These are phyloP conservation scores for Sepioteuthis lessoniana DNA, from an alignment of 2,888 invertebrate genomes.

Conservation along the genomic window DNA sequence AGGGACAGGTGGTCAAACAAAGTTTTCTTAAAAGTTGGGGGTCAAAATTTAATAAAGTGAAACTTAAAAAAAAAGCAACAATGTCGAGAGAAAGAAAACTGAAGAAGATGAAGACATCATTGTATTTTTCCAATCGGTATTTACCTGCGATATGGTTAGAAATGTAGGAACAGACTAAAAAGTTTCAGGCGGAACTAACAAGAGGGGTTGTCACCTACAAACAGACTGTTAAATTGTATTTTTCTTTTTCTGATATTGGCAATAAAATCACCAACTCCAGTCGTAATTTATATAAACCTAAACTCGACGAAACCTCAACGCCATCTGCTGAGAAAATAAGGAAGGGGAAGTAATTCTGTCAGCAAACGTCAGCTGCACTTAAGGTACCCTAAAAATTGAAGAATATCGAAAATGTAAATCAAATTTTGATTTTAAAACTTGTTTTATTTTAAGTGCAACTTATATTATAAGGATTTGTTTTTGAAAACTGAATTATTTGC, in stretches of 20 bases:
- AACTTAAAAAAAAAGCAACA: no score
- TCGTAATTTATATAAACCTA: neutral
- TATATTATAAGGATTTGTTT: no score
- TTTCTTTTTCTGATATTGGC: neutral
- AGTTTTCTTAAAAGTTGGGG: no score
- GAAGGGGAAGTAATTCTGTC: neutral
- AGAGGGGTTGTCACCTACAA: neutral
- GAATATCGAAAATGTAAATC: no score
- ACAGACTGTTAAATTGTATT: neutral
- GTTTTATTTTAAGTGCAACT: no score
- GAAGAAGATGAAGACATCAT: neutral
- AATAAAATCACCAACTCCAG: neutral
- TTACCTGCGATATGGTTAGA: neutral
- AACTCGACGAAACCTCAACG: neutral
- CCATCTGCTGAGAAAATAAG: neutral
- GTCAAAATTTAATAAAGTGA: no score
- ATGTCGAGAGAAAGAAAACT: neutral
- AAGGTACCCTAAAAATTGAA: no score
- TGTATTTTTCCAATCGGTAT: neutral
- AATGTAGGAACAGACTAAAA: neutral
- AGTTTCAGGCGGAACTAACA: neutral
- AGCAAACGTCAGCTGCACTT: no score
- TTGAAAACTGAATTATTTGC: no score
- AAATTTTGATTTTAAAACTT: no score
- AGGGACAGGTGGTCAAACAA: no score